phyloP scores from a whole-genome alignment of 2,113 vertebrate species.

The Oriolus oriolus region DNA sequence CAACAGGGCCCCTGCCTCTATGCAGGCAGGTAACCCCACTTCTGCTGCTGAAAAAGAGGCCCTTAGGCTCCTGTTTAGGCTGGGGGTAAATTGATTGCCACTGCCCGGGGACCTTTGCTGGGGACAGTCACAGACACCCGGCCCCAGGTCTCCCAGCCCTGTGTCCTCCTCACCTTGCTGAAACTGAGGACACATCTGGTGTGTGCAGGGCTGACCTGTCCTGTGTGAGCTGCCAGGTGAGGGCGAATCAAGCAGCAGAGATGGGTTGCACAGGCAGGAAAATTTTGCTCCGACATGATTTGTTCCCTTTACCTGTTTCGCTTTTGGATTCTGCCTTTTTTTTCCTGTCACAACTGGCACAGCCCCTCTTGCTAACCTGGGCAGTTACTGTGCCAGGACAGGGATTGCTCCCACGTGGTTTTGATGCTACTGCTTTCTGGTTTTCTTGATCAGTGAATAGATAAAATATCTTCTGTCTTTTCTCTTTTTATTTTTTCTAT shows the following conservation, averaged over 20 bases:
- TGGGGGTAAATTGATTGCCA: background rate
- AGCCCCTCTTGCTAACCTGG: background rate
- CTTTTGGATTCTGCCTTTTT: background rate
- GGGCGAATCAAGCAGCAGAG: background rate
- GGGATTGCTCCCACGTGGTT: background rate
- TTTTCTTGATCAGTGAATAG: background rate
- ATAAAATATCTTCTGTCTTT: background rate
- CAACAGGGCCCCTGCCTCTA: fast-evolving
- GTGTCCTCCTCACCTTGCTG: fast-evolving
- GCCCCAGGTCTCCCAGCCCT: background rate
- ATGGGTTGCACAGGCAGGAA: background rate
- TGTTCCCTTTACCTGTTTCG: background rate
- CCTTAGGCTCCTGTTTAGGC: background rate
- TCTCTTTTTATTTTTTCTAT: background rate
- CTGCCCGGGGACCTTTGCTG: fast-evolving
- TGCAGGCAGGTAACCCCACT: background rate
- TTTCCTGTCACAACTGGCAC: background rate
- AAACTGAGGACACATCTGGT: background rate
- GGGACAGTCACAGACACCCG: fast-evolving
- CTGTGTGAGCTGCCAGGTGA: background rate
- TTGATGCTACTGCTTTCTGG: background rate
- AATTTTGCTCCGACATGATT: background rate
- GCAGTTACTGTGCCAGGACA: background rate
- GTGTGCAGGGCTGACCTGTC: fast-evolving
- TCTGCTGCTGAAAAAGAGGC: fast-evolving